Evolutionary conservation across 2,888 invertebrate genomes (phyloP).

Genomic region (Exocentrus adspersus): DNA sequence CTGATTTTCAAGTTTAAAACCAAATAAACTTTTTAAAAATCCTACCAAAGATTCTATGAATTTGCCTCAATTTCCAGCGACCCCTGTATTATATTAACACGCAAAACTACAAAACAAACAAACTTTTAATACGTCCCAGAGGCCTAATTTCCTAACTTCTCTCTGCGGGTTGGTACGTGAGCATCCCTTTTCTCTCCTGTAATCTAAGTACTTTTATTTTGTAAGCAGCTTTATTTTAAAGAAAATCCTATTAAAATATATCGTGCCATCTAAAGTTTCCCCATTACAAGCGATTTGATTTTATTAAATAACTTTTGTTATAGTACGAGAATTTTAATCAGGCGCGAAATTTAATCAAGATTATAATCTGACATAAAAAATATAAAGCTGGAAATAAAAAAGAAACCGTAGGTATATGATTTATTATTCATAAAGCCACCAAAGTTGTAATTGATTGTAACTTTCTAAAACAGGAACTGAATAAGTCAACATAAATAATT

Average conservation of each 20-base stretch:
- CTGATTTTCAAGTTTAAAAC: no score
- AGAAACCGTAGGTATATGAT: no score
- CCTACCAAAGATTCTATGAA: no score
- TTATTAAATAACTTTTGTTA: not conserved
- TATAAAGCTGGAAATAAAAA: no score
- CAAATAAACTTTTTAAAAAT: no score
- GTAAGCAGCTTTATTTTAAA: constrained; percentile 23
- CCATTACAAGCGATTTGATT: not conserved
- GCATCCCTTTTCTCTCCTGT: constrained; percentile 12
- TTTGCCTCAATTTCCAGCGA: constrained; percentile 25
- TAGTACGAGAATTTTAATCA: not conserved
- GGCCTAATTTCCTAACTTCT: constrained; percentile 28
- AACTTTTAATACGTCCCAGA: constrained; percentile 33
- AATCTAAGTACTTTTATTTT: constrained; percentile 28
- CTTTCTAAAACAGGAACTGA: no score
- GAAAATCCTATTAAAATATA: constrained; percentile 23
- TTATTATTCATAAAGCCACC: no score
- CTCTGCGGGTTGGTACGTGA: constrained; percentile 21
- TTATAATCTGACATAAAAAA: no score
- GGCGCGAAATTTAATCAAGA: not conserved
- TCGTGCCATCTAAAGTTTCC: constrained; percentile 5
- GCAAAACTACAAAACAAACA: constrained; percentile 32
- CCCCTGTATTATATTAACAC: constrained; percentile 24
- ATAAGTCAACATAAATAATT: no score
- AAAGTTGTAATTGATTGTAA: no score